Conservation (phyloP, 2,113 vertebrate genomes). For the Laticauda colubrina region DNA sequence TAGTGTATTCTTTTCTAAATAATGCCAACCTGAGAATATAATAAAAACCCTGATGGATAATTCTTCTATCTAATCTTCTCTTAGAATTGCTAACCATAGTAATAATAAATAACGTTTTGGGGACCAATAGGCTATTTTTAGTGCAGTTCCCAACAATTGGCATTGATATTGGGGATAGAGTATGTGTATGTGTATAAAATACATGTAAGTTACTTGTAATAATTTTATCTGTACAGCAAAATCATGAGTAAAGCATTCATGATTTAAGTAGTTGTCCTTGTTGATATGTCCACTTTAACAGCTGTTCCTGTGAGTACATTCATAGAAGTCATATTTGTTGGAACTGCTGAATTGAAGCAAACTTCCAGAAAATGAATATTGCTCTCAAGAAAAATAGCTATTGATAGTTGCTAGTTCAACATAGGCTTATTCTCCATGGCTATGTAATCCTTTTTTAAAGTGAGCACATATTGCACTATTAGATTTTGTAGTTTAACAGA, state of each 20-base stretch:
- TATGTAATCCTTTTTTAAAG: neutral
- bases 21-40: neutral
- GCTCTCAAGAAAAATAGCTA: neutral
- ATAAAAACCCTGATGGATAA: neutral
- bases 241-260: neutral
- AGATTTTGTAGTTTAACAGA: neutral
- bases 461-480: neutral
- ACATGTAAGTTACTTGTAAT: neutral
- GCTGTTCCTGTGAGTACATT: neutral
- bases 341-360: neutral
- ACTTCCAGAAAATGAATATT: neutral
- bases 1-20: neutral
- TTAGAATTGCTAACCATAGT: neutral
- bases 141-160: neutral
- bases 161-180: neutral
- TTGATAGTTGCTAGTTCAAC: neutral
- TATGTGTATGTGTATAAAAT: neutral
- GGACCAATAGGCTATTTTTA: neutral
- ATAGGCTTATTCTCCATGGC: neutral
- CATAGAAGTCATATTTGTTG: neutral
- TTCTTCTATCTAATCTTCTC: neutral
- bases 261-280: neutral
- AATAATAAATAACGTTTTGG: neutral
- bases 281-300: neutral
- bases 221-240: neutral